These are phyloP conservation scores for Colaptes auratus DNA, from an alignment of 2,113 vertebrate genomes.

Conservation along the genomic window DNA sequence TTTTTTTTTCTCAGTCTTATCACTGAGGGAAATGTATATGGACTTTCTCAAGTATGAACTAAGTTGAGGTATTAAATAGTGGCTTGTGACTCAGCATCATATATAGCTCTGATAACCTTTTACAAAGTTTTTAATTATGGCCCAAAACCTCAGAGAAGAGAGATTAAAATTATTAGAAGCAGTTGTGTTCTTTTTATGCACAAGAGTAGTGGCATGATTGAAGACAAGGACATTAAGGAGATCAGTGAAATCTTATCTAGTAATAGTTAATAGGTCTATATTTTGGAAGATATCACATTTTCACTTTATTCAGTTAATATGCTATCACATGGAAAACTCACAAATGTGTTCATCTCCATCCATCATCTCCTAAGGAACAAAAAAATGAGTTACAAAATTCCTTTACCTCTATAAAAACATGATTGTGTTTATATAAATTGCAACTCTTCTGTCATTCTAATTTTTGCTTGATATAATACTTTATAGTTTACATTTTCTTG, in stretches of 20 bases:
- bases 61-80: not conserved
- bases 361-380: not conserved
- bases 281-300: not conserved
- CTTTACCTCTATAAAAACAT: not conserved
- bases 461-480: not conserved
- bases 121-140: not conserved
- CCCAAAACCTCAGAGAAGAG: not conserved
- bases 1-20: too few species aligned
- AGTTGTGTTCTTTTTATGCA: not conserved
- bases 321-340: not conserved
- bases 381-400: not conserved
- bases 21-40: too few species aligned
- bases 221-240: not conserved
- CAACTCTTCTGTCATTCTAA: not conserved
- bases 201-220: not conserved
- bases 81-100: not conserved
- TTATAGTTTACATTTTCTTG: not conserved
- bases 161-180: not conserved
- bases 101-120: not conserved
- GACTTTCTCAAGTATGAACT: too few species aligned
- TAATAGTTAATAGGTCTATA: not conserved
- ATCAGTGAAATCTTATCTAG: not conserved
- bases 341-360: not conserved
- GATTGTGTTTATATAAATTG: not conserved
- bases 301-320: not conserved